Conservation (phyloP, 2,797 vertebrate genomes). For the Mus caroli region DNA sequence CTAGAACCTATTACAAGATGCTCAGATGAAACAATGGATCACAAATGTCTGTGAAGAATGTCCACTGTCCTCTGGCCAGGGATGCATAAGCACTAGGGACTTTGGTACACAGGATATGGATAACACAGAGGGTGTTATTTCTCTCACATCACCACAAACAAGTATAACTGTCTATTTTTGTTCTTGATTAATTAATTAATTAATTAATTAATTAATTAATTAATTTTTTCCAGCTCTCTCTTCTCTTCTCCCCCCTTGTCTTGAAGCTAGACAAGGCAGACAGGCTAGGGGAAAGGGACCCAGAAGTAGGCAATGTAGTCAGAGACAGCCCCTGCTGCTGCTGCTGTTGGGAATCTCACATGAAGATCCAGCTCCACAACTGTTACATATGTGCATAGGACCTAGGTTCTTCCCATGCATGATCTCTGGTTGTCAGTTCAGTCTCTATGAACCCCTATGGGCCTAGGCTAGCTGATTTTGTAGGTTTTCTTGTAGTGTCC, state of each 20-base stretch:
- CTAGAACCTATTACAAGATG: background rate
- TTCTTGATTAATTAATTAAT: background rate
- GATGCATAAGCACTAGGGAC: background rate
- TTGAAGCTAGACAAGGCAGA: background rate
- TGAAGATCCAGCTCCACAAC: background rate
- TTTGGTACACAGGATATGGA: background rate
- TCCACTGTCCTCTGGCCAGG: background rate
- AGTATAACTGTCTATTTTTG: slow-evolving; percentile 41
- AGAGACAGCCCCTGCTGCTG: background rate
- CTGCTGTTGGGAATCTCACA: background rate
- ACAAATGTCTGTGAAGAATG: background rate
- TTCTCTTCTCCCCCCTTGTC: background rate
- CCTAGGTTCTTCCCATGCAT: background rate
- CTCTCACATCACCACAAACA: slow-evolving; percentile 36
- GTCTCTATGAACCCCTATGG: background rate
- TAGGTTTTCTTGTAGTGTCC: background rate
- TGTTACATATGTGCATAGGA: background rate
- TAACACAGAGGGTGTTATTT: background rate
- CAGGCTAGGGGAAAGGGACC: background rate
- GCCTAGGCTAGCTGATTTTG: background rate
- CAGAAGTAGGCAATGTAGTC: background rate
- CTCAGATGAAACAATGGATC: background rate
- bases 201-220: too few relatives aligned
- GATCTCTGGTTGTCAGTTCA: background rate
- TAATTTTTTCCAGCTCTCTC: background rate